Base-by-base conservation (phyloP, 2,797 vertebrate genomes). In the Petrocephalus schoutedeni region DNA sequence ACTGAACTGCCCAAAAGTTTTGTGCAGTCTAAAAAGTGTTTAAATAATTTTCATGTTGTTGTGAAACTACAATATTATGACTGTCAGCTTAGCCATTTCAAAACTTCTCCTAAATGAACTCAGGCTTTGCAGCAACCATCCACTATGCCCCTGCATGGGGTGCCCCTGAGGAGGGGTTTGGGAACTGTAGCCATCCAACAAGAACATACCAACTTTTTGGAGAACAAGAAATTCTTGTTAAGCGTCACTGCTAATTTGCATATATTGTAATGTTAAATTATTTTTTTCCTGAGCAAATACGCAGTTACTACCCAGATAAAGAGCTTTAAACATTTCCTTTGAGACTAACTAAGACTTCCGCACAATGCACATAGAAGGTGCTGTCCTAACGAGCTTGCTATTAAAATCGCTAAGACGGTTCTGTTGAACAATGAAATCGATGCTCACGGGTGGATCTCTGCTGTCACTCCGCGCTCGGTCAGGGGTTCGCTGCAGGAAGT, bases 401-500 rank as follows among this genome's bases (percentile, higher is more conserved):
- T n/a, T 77, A 32, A 32, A 77, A 77, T 77, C 36, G 16, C 14
- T 45, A 45, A 77, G 71, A 32, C 36, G 14, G 36, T 45, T 77
- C 36, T 77, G 14, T 9, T 19, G 64, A 71, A 28, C 6, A 28
- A 71, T 71, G 1, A 71, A 71, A 71, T 71, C 28, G 36, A 36
- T 36, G 41, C 93, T 95, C 91, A 95, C 93, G 91, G 95, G 94
- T 89, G 93, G 91, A 0, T 94, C 95, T 41, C 90, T 0, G 91
- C 83, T 49, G 61, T 94, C 92, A 0, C 92, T 91, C 92, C 93
- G 91, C 0, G 92, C 94, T 90, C 95, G 96, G 89, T 97, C 97
- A 0, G 98, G 97, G 0, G 97, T 99, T 88, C 97, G 96, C 94
- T 98, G 98, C 88, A 99, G 96, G 93, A 99, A 99, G 95, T 99